Evolutionary conservation across 2,888 invertebrate genomes (phyloP).

Genomic region (Idaea straminata): DNA sequence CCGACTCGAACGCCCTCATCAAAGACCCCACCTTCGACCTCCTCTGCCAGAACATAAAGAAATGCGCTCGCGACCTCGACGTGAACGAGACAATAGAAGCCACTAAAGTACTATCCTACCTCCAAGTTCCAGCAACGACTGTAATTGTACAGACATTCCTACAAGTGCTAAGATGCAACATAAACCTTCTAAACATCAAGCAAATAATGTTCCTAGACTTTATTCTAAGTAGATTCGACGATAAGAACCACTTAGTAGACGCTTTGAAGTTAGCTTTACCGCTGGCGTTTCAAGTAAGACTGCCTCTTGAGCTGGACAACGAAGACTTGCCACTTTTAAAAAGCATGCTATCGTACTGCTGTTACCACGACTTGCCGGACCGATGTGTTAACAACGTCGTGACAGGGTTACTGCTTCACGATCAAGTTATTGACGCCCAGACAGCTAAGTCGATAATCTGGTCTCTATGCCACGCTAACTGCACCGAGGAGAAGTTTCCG

Average conservation of each 20-base stretch:
- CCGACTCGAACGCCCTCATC: slow-evolving; percentile 61
- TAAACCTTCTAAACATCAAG: slow-evolving; percentile 80
- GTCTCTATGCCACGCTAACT: slow-evolving; percentile 76
- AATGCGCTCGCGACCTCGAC: slow-evolving; percentile 74
- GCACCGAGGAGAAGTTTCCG: slow-evolving; percentile 54
- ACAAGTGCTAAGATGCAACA: slow-evolving; percentile 80
- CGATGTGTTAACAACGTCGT: slow-evolving; percentile 76
- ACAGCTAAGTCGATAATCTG: slow-evolving; percentile 77
- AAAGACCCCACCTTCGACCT: slow-evolving; percentile 78
- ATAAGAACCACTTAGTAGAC: slow-evolving; percentile 79
- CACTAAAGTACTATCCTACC: slow-evolving; percentile 78
- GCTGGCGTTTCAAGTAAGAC: slow-evolving; percentile 82
- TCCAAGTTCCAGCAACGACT: slow-evolving; percentile 80
- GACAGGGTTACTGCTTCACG: slow-evolving; percentile 68
- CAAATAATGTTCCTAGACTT: slow-evolving; percentile 83
- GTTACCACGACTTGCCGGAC: slow-evolving; percentile 71
- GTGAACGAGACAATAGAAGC: slow-evolving; percentile 79
- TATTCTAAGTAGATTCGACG: slow-evolving; percentile 72
- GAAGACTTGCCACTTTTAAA: slow-evolving; percentile 72
- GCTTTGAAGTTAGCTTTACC: slow-evolving; percentile 84
- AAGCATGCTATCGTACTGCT: slow-evolving; percentile 78
- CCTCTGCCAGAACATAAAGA: slow-evolving; percentile 80
- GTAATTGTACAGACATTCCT: slow-evolving; percentile 82
- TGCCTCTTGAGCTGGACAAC: slow-evolving; percentile 79
- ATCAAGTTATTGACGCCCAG: slow-evolving; percentile 62